Base-by-base conservation (phyloP, 2,888 invertebrate genomes). In the Metopia argyrocephala region DNA sequence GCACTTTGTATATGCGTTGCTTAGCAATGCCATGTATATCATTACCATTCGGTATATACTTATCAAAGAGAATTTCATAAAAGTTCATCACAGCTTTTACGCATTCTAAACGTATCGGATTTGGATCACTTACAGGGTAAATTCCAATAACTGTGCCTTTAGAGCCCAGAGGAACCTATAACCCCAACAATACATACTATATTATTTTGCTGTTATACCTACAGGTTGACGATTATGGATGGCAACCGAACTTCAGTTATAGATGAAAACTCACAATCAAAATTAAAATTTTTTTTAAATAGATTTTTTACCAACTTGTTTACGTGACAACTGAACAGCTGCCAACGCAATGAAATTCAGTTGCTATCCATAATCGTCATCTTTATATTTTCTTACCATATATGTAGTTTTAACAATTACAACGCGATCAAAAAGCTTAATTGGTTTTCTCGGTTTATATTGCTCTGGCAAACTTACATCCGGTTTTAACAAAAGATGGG, bases 101-200 rank as follows among this genome's bases (percentile, higher is more conserved):
- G 90, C 92, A 83, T 91, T 89, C 64, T 90, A 91, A 79, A 87
- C 93, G 56, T 89, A 92, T 88, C 85, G 93, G 87, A 86, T 86
- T 86, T 27, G 88, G 76, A 87, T 88, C 84, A 85, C 87, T 84
- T 48, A 91, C 84, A 83, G 91, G 88, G 71, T 92, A 91, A 7
- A 94, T 91, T 0, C 93, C 96, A n/a, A 96, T 94, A 0, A 99
- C 92, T 0, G 97, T 98, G 28, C 98, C 99, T 82, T 93, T 93
- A 9, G 93, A 91, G 1, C 97, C 98, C 5, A 95, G 90, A 0
- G 97, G 97, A 18, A 96, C 90, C 87, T 89, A 50, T 3, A 69
- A 28, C 52, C 27, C n/a, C n/a, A n/a, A n/a, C n/a, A n/a, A n/a
- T n/a, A n/a, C n/a, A n/a, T n/a, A n/a, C n/a, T n/a, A n/a, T n/a